Evolutionary conservation across 2,888 invertebrate genomes (phyloP).

Genomic region (Dusona sp.): DNA sequence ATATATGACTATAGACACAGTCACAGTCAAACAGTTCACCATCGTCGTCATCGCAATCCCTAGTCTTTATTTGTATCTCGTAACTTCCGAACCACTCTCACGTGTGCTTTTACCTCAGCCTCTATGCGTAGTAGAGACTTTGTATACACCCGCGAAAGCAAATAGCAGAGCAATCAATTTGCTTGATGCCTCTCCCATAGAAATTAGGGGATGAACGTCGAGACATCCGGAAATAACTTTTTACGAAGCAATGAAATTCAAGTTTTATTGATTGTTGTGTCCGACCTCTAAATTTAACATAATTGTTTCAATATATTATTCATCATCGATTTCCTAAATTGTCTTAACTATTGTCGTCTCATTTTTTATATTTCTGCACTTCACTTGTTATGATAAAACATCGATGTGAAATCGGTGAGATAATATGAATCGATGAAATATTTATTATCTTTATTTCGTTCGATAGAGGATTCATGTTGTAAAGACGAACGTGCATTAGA

Average conservation of each 20-base stretch:
- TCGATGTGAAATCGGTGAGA: constrained; percentile 23
- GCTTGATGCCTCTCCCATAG: constrained; percentile 15
- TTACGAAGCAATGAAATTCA: constrained; percentile 11
- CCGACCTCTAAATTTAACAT: background rate
- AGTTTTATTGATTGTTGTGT: background rate
- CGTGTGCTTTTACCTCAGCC: background rate
- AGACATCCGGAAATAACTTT: background rate
- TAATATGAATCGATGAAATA: constrained; percentile 27
- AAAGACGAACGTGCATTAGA: constrained; percentile 9
- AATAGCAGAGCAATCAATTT: constrained; percentile 51
- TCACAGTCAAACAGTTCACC: constrained; percentile 15
- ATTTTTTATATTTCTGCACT: background rate
- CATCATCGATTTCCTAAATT: background rate
- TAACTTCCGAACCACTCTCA: constrained; percentile 78
- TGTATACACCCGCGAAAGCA: constrained; percentile 3
- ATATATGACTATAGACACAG: constrained; percentile 18
- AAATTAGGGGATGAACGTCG: background rate
- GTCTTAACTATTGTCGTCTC: background rate
- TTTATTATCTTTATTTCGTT: constrained; percentile 55
- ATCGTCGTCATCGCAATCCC: constrained; percentile 73
- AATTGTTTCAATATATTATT: background rate
- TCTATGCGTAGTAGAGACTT: background rate
- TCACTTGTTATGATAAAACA: constrained; percentile 29
- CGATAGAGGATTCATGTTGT: background rate
- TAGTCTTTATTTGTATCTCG: constrained; percentile 81